A percentile compares a stretch with the other conserved stretches of the same genome.
Conservation (phyloP, 2,888 invertebrate species). For the Nemurella pictetii region DNA sequence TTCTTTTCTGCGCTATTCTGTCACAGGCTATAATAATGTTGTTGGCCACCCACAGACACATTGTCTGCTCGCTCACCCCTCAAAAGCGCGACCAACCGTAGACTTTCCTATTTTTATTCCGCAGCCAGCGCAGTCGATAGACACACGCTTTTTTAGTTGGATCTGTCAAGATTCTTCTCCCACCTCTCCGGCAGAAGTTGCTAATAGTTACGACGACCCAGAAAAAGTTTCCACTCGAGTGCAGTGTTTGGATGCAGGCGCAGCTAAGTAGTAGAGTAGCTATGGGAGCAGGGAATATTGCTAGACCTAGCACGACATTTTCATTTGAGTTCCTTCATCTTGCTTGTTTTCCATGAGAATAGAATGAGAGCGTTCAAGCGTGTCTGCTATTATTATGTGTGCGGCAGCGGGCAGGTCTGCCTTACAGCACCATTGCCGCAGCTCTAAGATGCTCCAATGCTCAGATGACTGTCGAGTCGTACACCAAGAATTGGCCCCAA, state of each 20-base stretch:
- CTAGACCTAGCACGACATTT: not conserved
- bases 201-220: not conserved
- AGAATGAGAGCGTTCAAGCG: not conserved
- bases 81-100: not conserved
- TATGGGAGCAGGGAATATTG: not conserved
- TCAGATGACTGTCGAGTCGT: not conserved
- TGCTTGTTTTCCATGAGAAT: not conserved
- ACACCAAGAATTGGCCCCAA: not conserved
- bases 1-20: not conserved
- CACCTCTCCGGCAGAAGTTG: not conserved
- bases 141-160: not conserved
- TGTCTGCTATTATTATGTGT: not conserved
- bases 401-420: not conserved
- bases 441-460: too few species aligned
- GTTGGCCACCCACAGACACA: not conserved
- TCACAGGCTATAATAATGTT: not conserved
- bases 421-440: not conserved
- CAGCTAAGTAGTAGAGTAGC: not conserved
- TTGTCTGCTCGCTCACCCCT: not conserved
- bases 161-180: not conserved
- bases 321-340: not conserved
- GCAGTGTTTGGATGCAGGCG: not conserved
- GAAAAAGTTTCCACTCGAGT: not conserved
- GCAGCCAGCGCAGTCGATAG: not conserved
- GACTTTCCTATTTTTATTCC: not conserved